Base-by-base conservation (phyloP, 2,888 invertebrate genomes). In the Limnephilus lunatus region DNA sequence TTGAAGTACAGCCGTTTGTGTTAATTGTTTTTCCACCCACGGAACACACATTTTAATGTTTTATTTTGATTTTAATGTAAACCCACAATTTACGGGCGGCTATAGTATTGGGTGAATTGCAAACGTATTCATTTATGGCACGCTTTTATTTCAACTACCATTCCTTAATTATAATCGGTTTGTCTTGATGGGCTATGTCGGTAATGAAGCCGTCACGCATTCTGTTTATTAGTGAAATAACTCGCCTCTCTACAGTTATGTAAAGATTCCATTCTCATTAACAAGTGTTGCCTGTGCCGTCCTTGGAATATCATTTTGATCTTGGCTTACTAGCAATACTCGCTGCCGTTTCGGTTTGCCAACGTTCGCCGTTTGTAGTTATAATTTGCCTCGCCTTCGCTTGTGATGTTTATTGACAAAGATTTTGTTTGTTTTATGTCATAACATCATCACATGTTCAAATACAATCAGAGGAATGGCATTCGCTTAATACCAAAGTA, bases 301-400 rank as follows among this genome's bases (percentile, higher is more conserved):
- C 82, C 82, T 82, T 32, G 82, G 32, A 32, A 32, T 82, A 19
- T 32, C 4, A 82, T 82, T 31, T 82, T 82, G 82, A 82, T 82
- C 82, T 82, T 82, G 82, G 82, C 82, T 82, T 82, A 82, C 31
- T 82, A 32, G 14, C 31, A 82, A 82, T 31, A 82, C 82, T 82
- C 82, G 82, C 32, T 82, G 30, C 82, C 25, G 25, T 68, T 25
- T 68, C 25, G 25, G 68, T 68, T 68, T 68, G 68, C 68, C 25
- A 68, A 68, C 68, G 68, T 25, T 68, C 53, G 53, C 53, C 25
- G 53, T 68, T 68, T n/a, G 68, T 68, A 2, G 9, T 68, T 68
- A 2, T 25, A 25, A 68, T 25, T 68, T 68, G 53, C 53, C 25
- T 25, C 53, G 25, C 25, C 53, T 31, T 82, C 30, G 32, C 32